Percentiles rank a stretch among this genome's conserved stretches.
phyloP scores from a whole-genome alignment of 2,113 vertebrate species.

The Australoheros scitulus region DNA sequence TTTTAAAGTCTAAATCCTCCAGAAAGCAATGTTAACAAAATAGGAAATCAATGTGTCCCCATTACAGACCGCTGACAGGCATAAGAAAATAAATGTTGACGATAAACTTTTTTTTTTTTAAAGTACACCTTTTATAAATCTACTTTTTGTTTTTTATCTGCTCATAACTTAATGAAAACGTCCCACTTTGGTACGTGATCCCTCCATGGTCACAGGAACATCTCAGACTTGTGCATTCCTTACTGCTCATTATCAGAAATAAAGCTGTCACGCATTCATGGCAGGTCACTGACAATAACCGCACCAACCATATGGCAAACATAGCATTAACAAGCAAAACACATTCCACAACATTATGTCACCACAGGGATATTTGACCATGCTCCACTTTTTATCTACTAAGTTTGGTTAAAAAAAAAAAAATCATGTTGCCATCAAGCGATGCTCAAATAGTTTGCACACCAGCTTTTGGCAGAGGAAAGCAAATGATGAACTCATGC shows the following conservation, averaged over 20 bases:
- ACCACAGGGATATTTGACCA: not conserved
- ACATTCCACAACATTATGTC: not conserved
- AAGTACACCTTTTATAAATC: not conserved
- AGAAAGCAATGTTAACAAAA: not conserved
- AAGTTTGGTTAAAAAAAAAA: not conserved
- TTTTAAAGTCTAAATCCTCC: not conserved
- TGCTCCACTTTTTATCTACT: not conserved
- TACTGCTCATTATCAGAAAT: not conserved
- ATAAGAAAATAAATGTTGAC: not conserved
- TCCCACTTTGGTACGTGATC: too few species aligned
- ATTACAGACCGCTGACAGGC: not conserved
- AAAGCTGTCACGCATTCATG: not conserved
- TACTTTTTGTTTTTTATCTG: not conserved
- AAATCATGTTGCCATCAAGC: not conserved
- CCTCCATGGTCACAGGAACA: too few species aligned
- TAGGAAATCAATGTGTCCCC: rapidly evolving
- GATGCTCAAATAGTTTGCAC: not conserved
- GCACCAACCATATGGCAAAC: not conserved
- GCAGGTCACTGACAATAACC: not conserved
- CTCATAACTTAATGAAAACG: not conserved
- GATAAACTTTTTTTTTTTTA: too few species aligned
- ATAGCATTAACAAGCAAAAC: not conserved
- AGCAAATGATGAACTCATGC: not conserved
- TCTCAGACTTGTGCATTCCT: too few species aligned
- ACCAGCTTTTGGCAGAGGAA: not conserved